Conservation (phyloP, 2,888 invertebrate species). For the Synergus japonicus region DNA sequence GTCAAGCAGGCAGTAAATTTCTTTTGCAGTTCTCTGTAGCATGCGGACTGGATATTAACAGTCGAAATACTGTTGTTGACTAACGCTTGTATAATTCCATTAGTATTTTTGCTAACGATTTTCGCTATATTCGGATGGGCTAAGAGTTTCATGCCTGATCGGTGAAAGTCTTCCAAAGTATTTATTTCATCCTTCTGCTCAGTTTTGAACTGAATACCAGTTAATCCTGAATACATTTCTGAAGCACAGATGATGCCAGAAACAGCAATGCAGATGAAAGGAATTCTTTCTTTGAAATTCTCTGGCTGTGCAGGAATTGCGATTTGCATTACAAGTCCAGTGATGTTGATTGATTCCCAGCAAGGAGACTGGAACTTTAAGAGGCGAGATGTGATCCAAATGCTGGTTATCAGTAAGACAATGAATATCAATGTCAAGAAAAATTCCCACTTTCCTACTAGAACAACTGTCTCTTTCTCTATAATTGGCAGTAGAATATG, state of each 20-base stretch:
- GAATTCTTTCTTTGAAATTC: background rate
- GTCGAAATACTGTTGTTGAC: background rate
- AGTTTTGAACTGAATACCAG: background rate
- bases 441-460: background rate
- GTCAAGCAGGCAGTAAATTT: background rate
- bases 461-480: background rate
- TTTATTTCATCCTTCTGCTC: background rate
- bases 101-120: background rate
- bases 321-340: background rate
- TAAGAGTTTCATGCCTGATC: background rate
- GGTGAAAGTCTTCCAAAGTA: background rate
- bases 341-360: background rate
- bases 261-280: background rate
- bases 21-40: background rate
- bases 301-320: background rate
- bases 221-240: background rate
- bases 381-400: background rate
- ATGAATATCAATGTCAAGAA: background rate
- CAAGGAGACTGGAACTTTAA: background rate
- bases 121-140: slow-evolving; percentile 3
- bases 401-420: background rate
- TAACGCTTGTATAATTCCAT: background rate
- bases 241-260: background rate
- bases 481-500: background rate
- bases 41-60: background rate